Evolutionary conservation across 2,888 invertebrate genomes (phyloP).

Genomic region (Chloroclystis v-ata): DNA sequence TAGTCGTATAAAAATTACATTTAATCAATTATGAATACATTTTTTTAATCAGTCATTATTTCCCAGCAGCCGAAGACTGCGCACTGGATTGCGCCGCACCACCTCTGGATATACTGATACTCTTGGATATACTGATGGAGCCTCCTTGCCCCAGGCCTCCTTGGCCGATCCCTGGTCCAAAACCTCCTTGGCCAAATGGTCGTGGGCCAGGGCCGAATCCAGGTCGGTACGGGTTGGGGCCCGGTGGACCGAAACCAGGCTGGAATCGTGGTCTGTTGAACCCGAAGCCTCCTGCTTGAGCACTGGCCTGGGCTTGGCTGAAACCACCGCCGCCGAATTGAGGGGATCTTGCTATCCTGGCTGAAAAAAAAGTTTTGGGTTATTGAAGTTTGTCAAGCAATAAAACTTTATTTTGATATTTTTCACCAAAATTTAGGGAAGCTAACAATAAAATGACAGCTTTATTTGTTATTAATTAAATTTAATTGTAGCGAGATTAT

Average conservation of each 20-base stretch:
- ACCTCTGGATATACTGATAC: conserved; percentile 36
- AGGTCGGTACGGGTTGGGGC: background rate
- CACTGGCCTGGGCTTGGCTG: conserved; percentile 38
- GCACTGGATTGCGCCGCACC: conserved; percentile 28
- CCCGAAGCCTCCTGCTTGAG: conserved; percentile 30
- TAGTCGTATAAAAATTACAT: too few species aligned
- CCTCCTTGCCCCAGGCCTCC: conserved; percentile 21
- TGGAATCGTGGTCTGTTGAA: background rate
- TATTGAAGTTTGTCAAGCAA: too few species aligned
- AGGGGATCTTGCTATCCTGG: conserved; percentile 38
- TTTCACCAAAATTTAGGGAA: too few species aligned
- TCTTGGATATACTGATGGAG: conserved; percentile 38
- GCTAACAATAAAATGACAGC: too few species aligned
- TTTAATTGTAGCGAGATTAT: too few species aligned
- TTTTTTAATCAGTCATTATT: conserved; percentile 21
- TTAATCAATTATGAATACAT: too few species aligned
- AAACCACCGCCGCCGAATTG: conserved; percentile 38
- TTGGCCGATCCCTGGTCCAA: conserved; percentile 17
- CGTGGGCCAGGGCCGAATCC: conserved; percentile 10
- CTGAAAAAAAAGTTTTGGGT: conserved; percentile 28
- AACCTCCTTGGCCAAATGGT: conserved; percentile 29
- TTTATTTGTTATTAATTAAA: too few species aligned
- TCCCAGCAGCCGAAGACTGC: conserved; percentile 26
- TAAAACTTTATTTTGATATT: too few species aligned
- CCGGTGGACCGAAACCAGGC: background rate